phyloP scores from a whole-genome alignment of 64 coral and sea anemone species.

The Actinia tenebrosa region DNA sequence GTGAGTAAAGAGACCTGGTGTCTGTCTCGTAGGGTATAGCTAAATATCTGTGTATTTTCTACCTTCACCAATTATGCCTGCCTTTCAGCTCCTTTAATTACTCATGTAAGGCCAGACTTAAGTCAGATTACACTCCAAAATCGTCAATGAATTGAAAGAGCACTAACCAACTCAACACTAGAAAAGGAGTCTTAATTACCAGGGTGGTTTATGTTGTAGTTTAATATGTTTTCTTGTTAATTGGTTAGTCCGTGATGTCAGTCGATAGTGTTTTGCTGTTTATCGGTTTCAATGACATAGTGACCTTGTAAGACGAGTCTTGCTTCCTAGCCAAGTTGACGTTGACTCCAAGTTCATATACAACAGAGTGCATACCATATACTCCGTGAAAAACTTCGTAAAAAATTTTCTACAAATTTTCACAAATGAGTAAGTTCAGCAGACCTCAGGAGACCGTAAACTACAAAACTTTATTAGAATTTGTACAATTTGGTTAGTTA shows the following conservation, averaged over 20 bases:
- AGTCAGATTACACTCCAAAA: not conserved
- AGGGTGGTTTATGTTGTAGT: not conserved
- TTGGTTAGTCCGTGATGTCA: not conserved
- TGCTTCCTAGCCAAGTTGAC: not conserved
- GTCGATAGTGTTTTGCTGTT: not conserved
- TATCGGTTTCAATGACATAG: constrained; percentile 10
- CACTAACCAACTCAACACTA: not conserved
- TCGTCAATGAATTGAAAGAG: not conserved
- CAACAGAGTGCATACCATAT: no score
- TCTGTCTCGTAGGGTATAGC: not conserved
- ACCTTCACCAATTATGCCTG: not conserved
- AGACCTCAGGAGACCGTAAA: no score
- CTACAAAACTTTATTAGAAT: no score
- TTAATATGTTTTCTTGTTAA: constrained; percentile 5
- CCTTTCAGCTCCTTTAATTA: not conserved
- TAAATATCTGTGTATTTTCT: not conserved
- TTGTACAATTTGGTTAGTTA: no score
- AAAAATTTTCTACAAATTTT: no score
- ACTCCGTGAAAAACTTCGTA: no score
- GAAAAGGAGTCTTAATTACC: not conserved
- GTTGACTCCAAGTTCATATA: not conserved
- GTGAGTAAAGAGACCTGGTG: not conserved
- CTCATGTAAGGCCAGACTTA: not conserved
- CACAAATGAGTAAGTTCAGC: no score
- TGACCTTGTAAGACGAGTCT: constrained; percentile 4